Percentiles rank a stretch among this genome's conserved stretches.
Conservation (phyloP, 53 echinoderm and acorn worm genomes). For the Echinometra lucunter region DNA sequence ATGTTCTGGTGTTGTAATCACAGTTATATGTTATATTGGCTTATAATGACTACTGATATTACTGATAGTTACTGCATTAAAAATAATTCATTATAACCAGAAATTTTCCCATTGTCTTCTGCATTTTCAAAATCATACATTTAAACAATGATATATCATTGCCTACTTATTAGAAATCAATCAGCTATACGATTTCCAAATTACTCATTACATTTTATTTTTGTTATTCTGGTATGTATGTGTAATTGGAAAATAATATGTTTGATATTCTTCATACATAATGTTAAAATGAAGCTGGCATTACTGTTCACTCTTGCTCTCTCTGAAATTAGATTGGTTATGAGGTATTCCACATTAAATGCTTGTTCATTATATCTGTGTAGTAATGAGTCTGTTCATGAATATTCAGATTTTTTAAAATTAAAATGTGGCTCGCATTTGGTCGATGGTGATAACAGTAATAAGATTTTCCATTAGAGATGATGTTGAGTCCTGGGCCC, state of each 20-base stretch:
- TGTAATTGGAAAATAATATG: background rate
- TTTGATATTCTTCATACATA: background rate
- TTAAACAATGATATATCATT: background rate
- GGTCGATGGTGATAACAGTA: too few relatives aligned
- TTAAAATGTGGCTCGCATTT: too few relatives aligned
- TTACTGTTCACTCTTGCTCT: background rate
- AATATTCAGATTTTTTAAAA: too few relatives aligned
- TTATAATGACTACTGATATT: background rate
- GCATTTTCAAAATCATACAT: background rate
- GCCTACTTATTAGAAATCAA: background rate
- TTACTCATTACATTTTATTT: background rate
- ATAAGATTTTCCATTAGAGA: too few relatives aligned
- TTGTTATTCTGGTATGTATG: background rate
- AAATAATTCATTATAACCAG: background rate
- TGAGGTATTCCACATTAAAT: background rate
- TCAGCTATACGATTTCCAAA: background rate
- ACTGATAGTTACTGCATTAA: background rate
- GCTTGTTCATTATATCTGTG: background rate
- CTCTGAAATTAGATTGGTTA: background rate
- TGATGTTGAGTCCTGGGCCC: too few relatives aligned
- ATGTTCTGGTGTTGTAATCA: slow-evolving; percentile 15
- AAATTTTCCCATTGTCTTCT: background rate
- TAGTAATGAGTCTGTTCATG: background rate
- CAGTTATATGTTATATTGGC: slow-evolving; percentile 4
- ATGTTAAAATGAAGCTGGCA: background rate